Base-by-base conservation (phyloP, 2,113 vertebrate species). In the Tiliqua scincoides region DNA sequence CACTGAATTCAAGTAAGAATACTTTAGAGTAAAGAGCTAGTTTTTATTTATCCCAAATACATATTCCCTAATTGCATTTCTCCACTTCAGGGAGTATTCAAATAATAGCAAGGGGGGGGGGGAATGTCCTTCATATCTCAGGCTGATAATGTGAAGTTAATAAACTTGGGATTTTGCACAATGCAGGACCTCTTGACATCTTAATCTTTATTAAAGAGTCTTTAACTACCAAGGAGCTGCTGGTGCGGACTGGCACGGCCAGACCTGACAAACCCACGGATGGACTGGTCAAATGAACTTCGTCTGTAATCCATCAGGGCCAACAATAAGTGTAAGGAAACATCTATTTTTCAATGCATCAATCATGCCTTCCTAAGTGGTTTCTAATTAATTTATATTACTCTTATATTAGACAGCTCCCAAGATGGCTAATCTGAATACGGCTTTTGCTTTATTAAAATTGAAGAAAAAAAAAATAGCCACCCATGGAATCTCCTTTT, bases 131-230 rank as follows among this genome's bases (percentile, higher is more conserved):
- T 94, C 89, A 91, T 95, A 94, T 96, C 94, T 94, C 93, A 86
- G 73, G 95, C 93, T 93, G 96, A 95, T 96, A 96, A 95, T 95
- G 97, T 97, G 97, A 97, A 98, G 96, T 98, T 97, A 97, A 98
- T 97, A 96, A 98, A 98, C 97, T 96, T 85, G 90, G 97, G 97
- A 97, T 98, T 97, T 97, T 94, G 92, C 93, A 94, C 96, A 97
- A 96, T 95, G 95, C 96, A 95, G 94, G 95, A 96, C 97, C 97
- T 97, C 97, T 62, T 98, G 97, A 98, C 98, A 98, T 98, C 97
- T 98, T 99, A 99, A 99, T 99, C 99, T 99, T 98, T 97, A 98
- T 99, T 99, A 98, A 98, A 97, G 97, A 97, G 98, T 97, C 98
- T 97, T 98, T 97, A 97, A 97, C 97, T 96, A 95, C 97, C 94